Conservation (phyloP, 2,797 vertebrate genomes). For the Choloepus didactylus region DNA sequence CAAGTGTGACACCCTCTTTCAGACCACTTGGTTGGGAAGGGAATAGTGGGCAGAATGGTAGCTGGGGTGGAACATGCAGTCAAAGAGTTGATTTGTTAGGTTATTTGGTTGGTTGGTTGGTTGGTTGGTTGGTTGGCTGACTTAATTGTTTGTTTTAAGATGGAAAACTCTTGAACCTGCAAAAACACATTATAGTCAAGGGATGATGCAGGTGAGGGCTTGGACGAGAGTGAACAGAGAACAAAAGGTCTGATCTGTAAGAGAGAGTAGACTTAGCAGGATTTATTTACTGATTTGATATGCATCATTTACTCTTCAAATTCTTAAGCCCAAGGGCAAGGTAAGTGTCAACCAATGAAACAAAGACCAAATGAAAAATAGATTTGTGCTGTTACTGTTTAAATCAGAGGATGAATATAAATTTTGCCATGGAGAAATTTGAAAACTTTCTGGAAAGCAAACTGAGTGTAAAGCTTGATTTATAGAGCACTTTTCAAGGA, state of each 20-base stretch:
- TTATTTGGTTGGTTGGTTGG: neutral
- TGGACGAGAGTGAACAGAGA: neutral
- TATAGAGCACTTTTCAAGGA: conserved; percentile 14
- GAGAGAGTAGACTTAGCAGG: neutral
- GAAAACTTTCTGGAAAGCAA: conserved; percentile 9
- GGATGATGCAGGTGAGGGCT: neutral
- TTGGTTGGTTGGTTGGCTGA: neutral
- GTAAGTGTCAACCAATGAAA: neutral
- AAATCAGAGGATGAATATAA: neutral
- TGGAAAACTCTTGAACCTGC: neutral
- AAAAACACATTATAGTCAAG: neutral
- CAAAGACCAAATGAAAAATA: neutral
- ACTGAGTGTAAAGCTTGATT: neutral
- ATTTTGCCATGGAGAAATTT: neutral
- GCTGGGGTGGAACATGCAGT: rapidly evolving
- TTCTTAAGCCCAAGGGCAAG: conserved; percentile 41
- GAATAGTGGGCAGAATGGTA: neutral
- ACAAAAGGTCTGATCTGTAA: neutral
- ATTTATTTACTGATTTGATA: neutral
- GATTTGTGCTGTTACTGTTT: neutral
- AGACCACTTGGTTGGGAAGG: neutral
- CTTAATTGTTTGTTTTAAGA: neutral
- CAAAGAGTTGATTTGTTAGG: neutral
- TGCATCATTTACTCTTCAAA: neutral
- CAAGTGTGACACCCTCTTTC: neutral